A percentile compares a stretch with the other conserved stretches of the same genome.
Evolutionary conservation across 2,797 vertebrate genomes (phyloP).

Genomic region (Coracias cyanogaster): DNA sequence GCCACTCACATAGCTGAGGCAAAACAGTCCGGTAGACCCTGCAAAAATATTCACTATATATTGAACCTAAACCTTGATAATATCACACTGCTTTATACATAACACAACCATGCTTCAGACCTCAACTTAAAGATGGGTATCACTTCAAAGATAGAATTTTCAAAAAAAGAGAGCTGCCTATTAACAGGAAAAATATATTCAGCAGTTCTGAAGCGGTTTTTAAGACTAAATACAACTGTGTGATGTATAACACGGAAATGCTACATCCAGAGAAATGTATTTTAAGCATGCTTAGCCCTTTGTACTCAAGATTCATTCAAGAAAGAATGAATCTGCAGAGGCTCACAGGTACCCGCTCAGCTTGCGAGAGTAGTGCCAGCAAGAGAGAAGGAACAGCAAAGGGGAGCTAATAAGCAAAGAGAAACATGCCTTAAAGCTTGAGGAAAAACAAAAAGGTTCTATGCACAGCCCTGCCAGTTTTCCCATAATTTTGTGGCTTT

Average conservation of each 20-base stretch:
- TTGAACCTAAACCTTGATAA: too few species aligned
- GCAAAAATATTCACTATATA: fast-evolving
- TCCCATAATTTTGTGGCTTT: neutral
- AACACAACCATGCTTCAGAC: neutral
- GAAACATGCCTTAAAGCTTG: neutral
- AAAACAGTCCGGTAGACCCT: neutral
- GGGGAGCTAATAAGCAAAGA: neutral
- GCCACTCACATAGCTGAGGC: neutral
- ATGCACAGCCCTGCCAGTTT: neutral
- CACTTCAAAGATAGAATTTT: neutral
- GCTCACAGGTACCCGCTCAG: neutral
- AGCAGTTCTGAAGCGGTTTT: neutral
- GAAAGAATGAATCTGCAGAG: neutral
- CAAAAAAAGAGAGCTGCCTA: neutral
- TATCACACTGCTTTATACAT: neutral
- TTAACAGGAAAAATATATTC: neutral
- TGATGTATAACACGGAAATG: neutral
- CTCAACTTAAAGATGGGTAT: neutral
- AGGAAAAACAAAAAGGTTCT: neutral
- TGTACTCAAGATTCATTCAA: neutral
- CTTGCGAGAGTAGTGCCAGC: neutral
- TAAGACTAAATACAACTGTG: neutral
- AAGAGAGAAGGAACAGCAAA: neutral
- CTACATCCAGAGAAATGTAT: neutral
- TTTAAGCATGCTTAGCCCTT: neutral